Conservation (phyloP, 2,797 vertebrate genomes). For the Hyperoplus lanceolatus region DNA sequence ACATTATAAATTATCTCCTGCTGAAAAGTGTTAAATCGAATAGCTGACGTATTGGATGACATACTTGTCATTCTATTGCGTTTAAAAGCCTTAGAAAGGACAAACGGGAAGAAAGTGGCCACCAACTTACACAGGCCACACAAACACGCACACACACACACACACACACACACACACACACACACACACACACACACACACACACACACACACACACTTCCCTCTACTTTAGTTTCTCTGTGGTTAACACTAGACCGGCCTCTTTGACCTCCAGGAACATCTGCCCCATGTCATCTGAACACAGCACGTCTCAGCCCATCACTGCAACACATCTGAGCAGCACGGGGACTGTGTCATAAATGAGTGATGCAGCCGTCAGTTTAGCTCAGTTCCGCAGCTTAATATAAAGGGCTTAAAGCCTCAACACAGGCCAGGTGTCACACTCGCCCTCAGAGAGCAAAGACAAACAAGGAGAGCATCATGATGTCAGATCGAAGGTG, state of each 20-base stretch:
- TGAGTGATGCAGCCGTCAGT: constrained; percentile 79
- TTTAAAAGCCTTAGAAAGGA: constrained; percentile 34
- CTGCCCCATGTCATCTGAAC: constrained; percentile 75
- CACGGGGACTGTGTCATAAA: constrained; percentile 63
- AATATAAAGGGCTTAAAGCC: constrained; percentile 54
- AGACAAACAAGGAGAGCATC: constrained; percentile 34
- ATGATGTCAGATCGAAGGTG: constrained; percentile 23
- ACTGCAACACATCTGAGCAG: constrained; percentile 66
- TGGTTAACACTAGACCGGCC: constrained; percentile 68
- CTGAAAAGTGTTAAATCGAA: neutral
- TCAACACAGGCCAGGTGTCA: constrained; percentile 48
- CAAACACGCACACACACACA: constrained; percentile 48
- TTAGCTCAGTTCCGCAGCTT: constrained; percentile 65
- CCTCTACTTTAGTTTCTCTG: constrained; percentile 41
- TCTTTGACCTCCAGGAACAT: constrained; percentile 74
- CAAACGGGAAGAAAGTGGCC: constrained; percentile 49
- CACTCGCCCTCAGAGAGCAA: constrained; percentile 42
- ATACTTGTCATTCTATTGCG: neutral
- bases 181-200: constrained; percentile 51
- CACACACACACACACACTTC: constrained; percentile 54
- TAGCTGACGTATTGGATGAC: neutral
- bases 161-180: constrained; percentile 65
- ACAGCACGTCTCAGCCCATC: constrained; percentile 8
- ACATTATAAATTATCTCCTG: constrained; percentile 20
- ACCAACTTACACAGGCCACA: constrained; percentile 62